Evolutionary conservation across 2,113 vertebrate species (phyloP), one percentile per base, ranked within the genome.

Genomic region (Gulo gulo): DNA sequence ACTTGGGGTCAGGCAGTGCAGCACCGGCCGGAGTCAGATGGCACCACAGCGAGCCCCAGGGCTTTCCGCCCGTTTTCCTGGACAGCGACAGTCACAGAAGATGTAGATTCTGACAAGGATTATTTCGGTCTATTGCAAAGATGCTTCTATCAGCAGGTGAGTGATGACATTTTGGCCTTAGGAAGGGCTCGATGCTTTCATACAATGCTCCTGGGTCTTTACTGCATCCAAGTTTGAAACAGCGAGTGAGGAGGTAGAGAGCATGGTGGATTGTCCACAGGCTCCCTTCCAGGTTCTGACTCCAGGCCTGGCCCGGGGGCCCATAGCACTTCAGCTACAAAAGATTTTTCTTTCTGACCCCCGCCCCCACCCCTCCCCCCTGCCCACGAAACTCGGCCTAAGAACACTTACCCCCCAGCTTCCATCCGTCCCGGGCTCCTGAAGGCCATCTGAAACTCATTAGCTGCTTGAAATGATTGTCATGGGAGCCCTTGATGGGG

Each of bases 381-480:
- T 76, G 57, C 84, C 96, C 83, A 39, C 14, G 5, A 96, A 97
- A 82, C 39, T 63, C 42, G 1, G 91, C 93, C 83, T 82, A 83
- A 93, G 95, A 95, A 96, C 95, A 52, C 81, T 92, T 80, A 71
- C 50, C 71, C 85, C 57, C 31, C 10, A 88, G 95, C 34, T n/a
- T 97, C 98, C 63, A 91, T 96, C 71, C 74, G 36, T 89, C 74
- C 96, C 63, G 6, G 69, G 95, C 96, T 97, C 93, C 97, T 87
- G 88, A 94, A 97, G 98, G 98, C 99, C 99, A 99, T 99, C 99
- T 99, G 99, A 99, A 99, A 99, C 98, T 99, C 98, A 99, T 99
- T 99, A 99, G 98, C 81, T 97, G 45, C 98, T 98, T 98, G 98
- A 99, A 99, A 99, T 99, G 99, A 97, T 99, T 99, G 99, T 99